These are phyloP conservation scores for Callionymus lyra DNA, from an alignment of 2,113 vertebrate species.

Conservation along the genomic window DNA sequence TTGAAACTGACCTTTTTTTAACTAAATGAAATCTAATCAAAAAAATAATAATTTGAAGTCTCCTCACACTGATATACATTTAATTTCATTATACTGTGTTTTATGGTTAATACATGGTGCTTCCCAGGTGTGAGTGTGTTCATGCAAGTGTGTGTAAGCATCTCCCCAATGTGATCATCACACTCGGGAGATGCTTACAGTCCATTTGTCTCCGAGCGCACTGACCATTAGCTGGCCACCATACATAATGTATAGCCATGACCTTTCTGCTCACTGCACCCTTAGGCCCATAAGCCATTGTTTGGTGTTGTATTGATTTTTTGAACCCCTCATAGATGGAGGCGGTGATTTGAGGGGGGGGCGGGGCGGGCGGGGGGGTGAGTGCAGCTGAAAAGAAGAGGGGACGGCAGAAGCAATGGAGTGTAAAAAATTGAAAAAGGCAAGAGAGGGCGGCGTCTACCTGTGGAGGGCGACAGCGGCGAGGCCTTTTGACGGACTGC, in stretches of 20 bases:
- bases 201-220: slow-evolving; percentile 57
- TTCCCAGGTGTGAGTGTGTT: no score
- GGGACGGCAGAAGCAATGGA: slow-evolving; percentile 39
- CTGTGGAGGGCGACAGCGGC: slow-evolving; percentile 27
- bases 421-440: slow-evolving; percentile 61
- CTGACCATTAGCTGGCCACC: slow-evolving; percentile 61
- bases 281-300: slow-evolving; percentile 61
- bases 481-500: slow-evolving; percentile 24
- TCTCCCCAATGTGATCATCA: slow-evolving; percentile 35
- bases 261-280: slow-evolving; percentile 62
- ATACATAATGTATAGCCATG: slow-evolving; percentile 65
- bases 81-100: no score
- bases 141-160: slow-evolving; percentile 5
- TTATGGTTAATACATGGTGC: no score
- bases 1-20: no score
- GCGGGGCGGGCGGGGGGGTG: slow-evolving; percentile 16
- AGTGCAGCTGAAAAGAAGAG: slow-evolving; percentile 43
- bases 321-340: slow-evolving; percentile 49
- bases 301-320: slow-evolving; percentile 67
- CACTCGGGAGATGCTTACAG: slow-evolving; percentile 45
- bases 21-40: no score
- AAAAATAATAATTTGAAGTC: no score
- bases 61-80: no score
- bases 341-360: slow-evolving; percentile 52
- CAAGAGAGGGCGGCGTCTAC: slow-evolving; percentile 32